Evolutionary conservation across 2,888 invertebrate species (phyloP), one percentile per base, ranked within the genome.

Genomic region (Leptopilina syphax): DNA sequence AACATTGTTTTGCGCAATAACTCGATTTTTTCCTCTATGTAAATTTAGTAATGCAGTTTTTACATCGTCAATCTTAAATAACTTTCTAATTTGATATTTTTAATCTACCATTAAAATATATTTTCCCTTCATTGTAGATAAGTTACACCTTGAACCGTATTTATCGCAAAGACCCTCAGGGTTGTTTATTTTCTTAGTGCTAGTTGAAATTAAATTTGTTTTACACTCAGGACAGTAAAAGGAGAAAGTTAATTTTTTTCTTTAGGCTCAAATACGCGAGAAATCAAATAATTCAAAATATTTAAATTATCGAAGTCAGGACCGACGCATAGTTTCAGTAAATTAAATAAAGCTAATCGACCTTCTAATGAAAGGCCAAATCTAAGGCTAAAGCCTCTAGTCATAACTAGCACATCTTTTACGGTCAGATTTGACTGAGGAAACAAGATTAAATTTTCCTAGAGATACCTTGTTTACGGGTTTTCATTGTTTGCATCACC

Each of bases 141-240:
- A 65, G 27, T 65, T 65, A 34, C 65, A 65, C 6, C 10, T 27
- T 3, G 65, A 65, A 24, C 65, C 24, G 27, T 34, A 65, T 10
- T 7, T 10, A 0, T 65, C 65, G 27, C 65, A 65, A 27, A 65
- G 24, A 10, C 24, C 65, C 3, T 24, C 24, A 10, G 65, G 65
- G 27, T 50, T 50, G 50, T 50, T 8, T 0, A 10, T 50, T 50
- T 50, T 50, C 10, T 50, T 50, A 8, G 1, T 50, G 50, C 10
- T 50, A 12, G 8, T 27, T 27, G 50, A 50, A 50, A 50, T 8
- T 50, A 50, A 50, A 50, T 10, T 50, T 10, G 34, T 65, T 70
- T 81, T 65, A 44, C 80, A 81, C n/a, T 68, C 34, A 9, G 7
- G 57, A 12, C 80, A 81, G 70, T 60, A 81, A 70, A 78, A 79